Evolutionary conservation across 2,888 invertebrate genomes (phyloP), one percentile per base, ranked within the genome.

Genomic region (Apodemia hepburni): DNA sequence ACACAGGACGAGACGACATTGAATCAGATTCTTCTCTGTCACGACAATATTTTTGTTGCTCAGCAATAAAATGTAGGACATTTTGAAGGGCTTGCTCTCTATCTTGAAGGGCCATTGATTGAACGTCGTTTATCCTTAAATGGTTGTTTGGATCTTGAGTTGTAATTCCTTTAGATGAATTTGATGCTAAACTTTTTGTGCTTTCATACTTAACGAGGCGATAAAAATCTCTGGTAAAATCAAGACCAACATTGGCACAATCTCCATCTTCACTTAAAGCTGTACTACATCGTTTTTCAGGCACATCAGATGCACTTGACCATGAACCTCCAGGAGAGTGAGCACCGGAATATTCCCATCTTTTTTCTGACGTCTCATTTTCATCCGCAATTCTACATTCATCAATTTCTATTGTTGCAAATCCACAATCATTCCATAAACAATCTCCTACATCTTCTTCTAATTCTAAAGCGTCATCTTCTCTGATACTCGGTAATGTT

Each of bases 201-300:
- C 96, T 96, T 79, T 96, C 96, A 76, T 96, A 96, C 84, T 96
- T 96, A 59, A 96, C 96, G 68, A 96, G 92, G 42, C 95, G 93
- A 79, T 96, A 96, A 81, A 96, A 96, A 82, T 96, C 96, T 69
- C 96, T 89, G 6, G 96, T 96, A 74, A 96, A 96, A 79, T 96
- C 95, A 15, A 95, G 93, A 22, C 95, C 95, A 22, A 95, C 92
- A 51, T 93, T 93, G 0, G 95, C 93, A 66, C 94, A 92, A 74
- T 95, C 94, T 67, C 95, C 95, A 74, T 95, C 95, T 79, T 94
- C 94, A 69, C 95, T 95, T 62, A 95, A 79, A 4, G 95, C 95
- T 5, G 94, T 93, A 58, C 95, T 95, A 0, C 95, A 95, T 71
- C 95, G 87, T 77, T 95, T 95, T 66, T 95, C 95, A 62, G 93